phyloP scores from a whole-genome alignment of 2,113 vertebrate species.

The Anarrhichthys ocellatus region DNA sequence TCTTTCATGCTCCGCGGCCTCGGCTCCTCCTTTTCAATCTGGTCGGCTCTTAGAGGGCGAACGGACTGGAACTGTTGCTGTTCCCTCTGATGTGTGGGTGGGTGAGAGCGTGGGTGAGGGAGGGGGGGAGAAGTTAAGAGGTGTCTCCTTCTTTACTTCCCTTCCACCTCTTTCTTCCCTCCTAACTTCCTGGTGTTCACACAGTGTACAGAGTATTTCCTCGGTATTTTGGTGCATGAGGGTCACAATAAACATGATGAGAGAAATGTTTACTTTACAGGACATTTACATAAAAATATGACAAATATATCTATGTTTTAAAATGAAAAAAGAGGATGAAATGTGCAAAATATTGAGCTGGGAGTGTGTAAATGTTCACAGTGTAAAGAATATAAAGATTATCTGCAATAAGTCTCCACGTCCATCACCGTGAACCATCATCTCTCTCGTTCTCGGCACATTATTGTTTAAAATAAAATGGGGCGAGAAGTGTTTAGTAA shows the following conservation, averaged over 20 bases:
- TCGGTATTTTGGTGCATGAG: background rate
- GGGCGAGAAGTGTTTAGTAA: background rate
- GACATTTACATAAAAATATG: background rate
- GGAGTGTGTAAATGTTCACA: background rate
- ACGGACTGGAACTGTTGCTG: constrained; percentile 84
- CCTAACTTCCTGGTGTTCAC: background rate
- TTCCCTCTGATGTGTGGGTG: constrained; percentile 67
- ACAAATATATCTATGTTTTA: background rate
- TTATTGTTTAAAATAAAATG: background rate
- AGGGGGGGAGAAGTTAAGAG: background rate
- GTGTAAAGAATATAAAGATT: background rate
- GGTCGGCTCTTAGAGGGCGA: constrained; percentile 75
- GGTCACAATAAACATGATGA: background rate
- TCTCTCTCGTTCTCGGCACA: background rate
- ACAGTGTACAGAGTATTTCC: background rate
- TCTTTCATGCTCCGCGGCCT: constrained; percentile 81
- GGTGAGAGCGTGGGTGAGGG: background rate
- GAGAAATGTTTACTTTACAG: background rate
- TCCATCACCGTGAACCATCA: background rate
- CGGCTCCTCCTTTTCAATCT: constrained; percentile 81
- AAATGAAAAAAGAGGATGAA: background rate
- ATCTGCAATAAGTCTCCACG: background rate
- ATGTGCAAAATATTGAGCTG: background rate
- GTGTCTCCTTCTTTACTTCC: background rate
- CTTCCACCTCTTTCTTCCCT: background rate